Conservation (phyloP, 2,113 vertebrate genomes). For the Hepsetus odoe region DNA sequence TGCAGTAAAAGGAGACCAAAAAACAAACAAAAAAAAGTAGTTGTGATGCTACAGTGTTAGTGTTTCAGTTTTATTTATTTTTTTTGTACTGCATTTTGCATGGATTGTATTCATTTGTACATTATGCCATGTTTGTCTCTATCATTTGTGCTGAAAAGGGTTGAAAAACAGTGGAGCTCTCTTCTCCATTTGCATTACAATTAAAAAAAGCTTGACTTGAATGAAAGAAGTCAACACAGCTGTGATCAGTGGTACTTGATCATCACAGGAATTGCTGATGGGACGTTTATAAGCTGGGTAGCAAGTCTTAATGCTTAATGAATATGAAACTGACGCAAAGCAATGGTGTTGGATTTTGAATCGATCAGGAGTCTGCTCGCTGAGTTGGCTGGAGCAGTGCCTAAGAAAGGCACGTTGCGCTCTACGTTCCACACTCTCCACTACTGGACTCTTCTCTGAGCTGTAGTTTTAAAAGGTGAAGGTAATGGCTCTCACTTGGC, state of each 20-base stretch:
- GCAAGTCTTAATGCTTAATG: neutral
- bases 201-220: neutral
- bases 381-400: neutral
- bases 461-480: too few species aligned
- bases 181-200: neutral
- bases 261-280: constrained; percentile 1
- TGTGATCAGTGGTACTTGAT: neutral
- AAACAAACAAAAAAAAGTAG: too few species aligned
- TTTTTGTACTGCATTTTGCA: too few species aligned
- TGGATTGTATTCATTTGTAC: too few species aligned
- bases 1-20: too few species aligned
- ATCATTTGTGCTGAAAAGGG: neutral
- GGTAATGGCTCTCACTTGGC: too few species aligned
- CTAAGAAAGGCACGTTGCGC: too few species aligned
- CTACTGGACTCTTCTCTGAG: too few species aligned
- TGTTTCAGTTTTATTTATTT: too few species aligned
- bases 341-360: neutral
- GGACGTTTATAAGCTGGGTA: neutral
- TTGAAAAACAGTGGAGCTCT: neutral
- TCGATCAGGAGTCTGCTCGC: neutral
- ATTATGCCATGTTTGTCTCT: neutral
- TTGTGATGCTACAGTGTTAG: too few species aligned
- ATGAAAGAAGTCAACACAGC: neutral
- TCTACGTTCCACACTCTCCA: too few species aligned
- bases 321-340: neutral